Conservation (phyloP, 1,140 invertebrate species). For the Calephelis nemesis region DNA sequence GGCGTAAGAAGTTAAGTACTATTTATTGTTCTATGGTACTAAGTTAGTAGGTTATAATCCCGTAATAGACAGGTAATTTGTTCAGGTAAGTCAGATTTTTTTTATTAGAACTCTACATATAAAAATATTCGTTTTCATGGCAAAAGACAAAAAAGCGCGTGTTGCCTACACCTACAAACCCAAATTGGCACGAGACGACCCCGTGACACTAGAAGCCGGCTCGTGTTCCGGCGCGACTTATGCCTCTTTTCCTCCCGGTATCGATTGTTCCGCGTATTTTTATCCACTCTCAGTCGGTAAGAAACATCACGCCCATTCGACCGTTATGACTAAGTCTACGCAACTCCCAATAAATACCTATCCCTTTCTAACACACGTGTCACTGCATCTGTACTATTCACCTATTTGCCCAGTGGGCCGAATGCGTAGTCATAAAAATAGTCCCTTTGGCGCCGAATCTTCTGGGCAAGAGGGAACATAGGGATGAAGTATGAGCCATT, state of each 20-base stretch:
- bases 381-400: constrained; percentile 48
- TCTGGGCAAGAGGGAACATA: constrained; percentile 45
- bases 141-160: too few relatives aligned
- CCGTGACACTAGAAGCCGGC: neutral
- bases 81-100: too few relatives aligned
- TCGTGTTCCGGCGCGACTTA: constrained; percentile 40
- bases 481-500: constrained; percentile 47
- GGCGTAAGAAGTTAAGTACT: too few relatives aligned
- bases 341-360: constrained; percentile 59
- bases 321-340: constrained; percentile 74
- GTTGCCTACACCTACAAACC: too few relatives aligned
- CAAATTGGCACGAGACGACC: too few relatives aligned
- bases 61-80: too few relatives aligned
- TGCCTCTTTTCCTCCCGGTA: constrained; percentile 47
- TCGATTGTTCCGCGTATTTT: constrained; percentile 77
- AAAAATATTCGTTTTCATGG: too few relatives aligned
- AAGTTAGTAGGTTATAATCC: too few relatives aligned
- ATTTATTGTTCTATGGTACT: too few relatives aligned
- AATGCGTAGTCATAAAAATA: constrained; percentile 77
- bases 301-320: constrained; percentile 79
- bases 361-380: constrained; percentile 69
- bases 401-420: constrained; percentile 70
- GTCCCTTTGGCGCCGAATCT: constrained; percentile 75
- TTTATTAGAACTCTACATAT: too few relatives aligned
- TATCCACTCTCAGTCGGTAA: constrained; percentile 74